Evolutionary conservation across 2,888 invertebrate genomes (phyloP), one percentile per base, ranked within the genome.

Genomic region (Nowickia ferox): DNA sequence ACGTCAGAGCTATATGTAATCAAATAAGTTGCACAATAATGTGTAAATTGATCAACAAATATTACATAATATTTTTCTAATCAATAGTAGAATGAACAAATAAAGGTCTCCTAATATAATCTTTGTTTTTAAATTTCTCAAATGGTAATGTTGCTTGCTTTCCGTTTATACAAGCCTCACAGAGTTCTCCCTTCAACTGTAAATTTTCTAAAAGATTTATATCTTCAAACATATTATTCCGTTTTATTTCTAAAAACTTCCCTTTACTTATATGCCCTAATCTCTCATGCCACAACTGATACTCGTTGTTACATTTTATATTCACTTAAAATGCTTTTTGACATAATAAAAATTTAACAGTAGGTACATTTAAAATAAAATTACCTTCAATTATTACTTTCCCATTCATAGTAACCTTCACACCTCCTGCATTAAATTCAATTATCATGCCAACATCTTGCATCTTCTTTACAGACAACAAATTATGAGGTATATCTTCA

Each of bases 11-110:
- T 68, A 19, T 89, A 86, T n/a, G 87, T 87, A n/a, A 90, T 68
- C 59, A 90, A 80, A 87, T 91, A 91, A 57, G 88, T 88, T 68
- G 90, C 89, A 84, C 88, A 87, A 77, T 89, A 91, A 84, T 92
- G 90, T 19, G 90, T 91, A 87, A 76, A 91, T 53, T 92, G 88
- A 88, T 92, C 91, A 79, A 91, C 91, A 90, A 15, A 89, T 74
- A 89, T 74, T 8, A 92, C 87, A 87, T 90, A 89, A 87, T 92
- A 91, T 89, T 90, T 82, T 90, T 90, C 19, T 87, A 87, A 84
- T 92, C 88, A 81, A 90, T 86, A 1, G 91, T 90, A 0, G 88
- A 10, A 17, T 90, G 90, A 19, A 90, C 87, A 88, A 90, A 90
- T 44, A 91, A 84, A 15, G 91, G 90, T 87, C 90, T 87, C 53